Evolutionary conservation across 2,113 vertebrate genomes (phyloP).

Genomic region (Myiozetetes cayanensis): DNA sequence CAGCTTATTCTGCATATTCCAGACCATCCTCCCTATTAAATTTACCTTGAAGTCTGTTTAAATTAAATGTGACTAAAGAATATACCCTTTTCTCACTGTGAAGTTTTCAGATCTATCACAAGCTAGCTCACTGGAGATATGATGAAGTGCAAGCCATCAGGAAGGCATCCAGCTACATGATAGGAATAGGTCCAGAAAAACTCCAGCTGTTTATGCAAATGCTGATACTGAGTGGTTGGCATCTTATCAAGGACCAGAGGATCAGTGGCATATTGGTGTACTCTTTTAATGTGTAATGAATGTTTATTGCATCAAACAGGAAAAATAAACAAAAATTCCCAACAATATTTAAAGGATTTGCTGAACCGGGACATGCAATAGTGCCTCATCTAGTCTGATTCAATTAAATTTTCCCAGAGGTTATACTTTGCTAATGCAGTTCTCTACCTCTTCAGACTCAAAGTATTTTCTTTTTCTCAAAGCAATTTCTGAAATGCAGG

Average conservation of each 20-base stretch:
- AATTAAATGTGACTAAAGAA: slow-evolving; percentile 10
- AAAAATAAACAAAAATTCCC: background rate
- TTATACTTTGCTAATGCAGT: background rate
- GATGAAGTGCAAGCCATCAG: slow-evolving; percentile 9
- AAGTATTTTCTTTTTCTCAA: slow-evolving; percentile 10
- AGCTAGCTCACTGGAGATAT: background rate
- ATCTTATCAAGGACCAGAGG: slow-evolving; percentile 47
- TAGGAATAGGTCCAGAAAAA: slow-evolving; percentile 45
- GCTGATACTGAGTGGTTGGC: slow-evolving; percentile 25
- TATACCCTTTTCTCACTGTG: background rate
- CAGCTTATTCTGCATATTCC: background rate
- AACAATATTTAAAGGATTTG: background rate
- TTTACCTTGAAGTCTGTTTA: slow-evolving; percentile 2
- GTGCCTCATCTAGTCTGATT: background rate
- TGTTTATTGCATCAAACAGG: slow-evolving; percentile 13
- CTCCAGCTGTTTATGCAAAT: slow-evolving; percentile 65
- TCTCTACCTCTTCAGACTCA: background rate
- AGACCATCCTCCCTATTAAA: background rate
- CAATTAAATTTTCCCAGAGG: slow-evolving; percentile 8
- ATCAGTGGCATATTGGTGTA: slow-evolving; percentile 43
- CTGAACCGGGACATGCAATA: background rate
- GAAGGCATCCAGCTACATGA: slow-evolving; percentile 44
- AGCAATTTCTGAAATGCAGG: slow-evolving; percentile 6
- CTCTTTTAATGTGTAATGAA: slow-evolving; percentile 5
- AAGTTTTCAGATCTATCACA: slow-evolving; percentile 28